phyloP scores from a whole-genome alignment of 1,140 invertebrate genomes.

The Caenorhabditis brenneri region DNA sequence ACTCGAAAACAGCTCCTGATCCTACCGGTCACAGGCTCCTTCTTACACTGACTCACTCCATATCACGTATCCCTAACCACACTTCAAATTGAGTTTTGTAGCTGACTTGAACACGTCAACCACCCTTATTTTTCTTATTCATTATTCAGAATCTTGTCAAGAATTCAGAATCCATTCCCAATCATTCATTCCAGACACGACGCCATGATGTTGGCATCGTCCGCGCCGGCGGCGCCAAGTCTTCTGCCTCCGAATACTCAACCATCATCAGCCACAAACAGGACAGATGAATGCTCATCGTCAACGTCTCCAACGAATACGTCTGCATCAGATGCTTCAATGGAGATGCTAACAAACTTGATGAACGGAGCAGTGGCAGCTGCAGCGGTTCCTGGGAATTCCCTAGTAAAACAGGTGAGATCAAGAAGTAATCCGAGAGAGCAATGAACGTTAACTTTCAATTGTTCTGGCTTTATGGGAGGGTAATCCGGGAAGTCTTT shows the following conservation, averaged over 20 bases:
- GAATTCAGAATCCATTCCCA: too few relatives aligned
- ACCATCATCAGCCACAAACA: neutral
- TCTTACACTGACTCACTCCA: neutral
- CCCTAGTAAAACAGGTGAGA: constrained; percentile 6
- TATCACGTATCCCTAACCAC: too few relatives aligned
- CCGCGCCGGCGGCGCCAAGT: constrained; percentile 21
- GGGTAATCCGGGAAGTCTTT: neutral
- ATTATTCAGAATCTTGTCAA: too few relatives aligned
- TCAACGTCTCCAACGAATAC: constrained; percentile 47
- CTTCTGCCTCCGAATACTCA: constrained; percentile 21
- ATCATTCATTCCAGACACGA: constrained; percentile 11
- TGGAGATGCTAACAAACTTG: constrained; percentile 38
- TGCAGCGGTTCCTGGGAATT: neutral
- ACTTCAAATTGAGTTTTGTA: too few relatives aligned
- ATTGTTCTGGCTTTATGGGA: neutral
- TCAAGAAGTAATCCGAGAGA: neutral
- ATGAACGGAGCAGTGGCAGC: constrained; percentile 25
- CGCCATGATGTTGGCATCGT: constrained; percentile 35
- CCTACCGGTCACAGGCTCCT: neutral
- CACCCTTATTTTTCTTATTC: too few relatives aligned
- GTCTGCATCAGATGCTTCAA: constrained; percentile 48
- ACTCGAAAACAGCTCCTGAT: constrained; percentile 14
- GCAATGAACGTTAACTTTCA: neutral
- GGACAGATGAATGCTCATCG: constrained; percentile 41
- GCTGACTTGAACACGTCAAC: too few relatives aligned